phyloP scores from a whole-genome alignment of 2,113 vertebrate species.

The Euleptes europaea region DNA sequence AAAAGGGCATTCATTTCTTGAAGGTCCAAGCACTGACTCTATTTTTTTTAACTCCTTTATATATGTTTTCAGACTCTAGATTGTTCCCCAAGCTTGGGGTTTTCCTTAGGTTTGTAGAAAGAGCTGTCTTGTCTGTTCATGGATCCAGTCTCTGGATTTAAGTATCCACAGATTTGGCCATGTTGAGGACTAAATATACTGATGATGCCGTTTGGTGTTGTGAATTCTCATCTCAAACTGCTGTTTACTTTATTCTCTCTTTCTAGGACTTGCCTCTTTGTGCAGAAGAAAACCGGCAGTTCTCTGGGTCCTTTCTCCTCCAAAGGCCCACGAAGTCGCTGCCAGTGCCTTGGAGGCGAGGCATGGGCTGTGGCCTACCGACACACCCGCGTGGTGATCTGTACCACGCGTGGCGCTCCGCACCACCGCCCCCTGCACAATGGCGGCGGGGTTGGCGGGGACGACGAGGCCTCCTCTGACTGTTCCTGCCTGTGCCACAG shows the following conservation, averaged over 20 bases:
- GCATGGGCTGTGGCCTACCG: constrained; percentile 67
- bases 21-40: no score
- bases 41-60: no score
- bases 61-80: no score
- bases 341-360: constrained; percentile 47
- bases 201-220: background rate
- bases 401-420: constrained; percentile 21
- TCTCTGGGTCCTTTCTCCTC: constrained; percentile 6
- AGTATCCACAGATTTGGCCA: no score
- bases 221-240: background rate
- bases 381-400: constrained; percentile 58
- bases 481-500: constrained; percentile 33
- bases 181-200: no score
- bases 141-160: no score
- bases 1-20: no score
- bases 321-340: constrained; percentile 27
- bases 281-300: constrained; percentile 50
- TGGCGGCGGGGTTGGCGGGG: background rate
- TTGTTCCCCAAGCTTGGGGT: no score
- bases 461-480: constrained; percentile 10
- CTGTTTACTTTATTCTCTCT: background rate
- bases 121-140: no score
- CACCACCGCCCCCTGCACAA: background rate
- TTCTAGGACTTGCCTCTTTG: constrained; percentile 61
- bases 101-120: no score